phyloP scores from a whole-genome alignment of 2,888 invertebrate genomes.

The Stenchaetothrips biformis region DNA sequence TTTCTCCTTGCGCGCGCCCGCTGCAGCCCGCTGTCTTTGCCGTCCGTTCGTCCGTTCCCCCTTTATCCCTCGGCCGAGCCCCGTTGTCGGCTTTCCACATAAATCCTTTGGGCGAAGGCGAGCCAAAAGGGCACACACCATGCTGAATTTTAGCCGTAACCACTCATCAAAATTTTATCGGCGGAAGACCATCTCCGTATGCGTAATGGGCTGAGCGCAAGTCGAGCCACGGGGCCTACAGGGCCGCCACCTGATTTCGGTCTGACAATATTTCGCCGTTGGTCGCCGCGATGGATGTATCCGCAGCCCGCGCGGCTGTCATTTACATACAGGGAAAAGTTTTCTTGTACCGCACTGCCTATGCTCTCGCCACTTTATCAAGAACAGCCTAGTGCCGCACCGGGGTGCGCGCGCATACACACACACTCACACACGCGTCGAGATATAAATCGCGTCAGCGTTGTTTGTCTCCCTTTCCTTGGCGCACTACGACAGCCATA shows the following conservation, averaged over 20 bases:
- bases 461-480: conserved; percentile 5
- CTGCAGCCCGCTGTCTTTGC: neutral
- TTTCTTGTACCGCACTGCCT: neutral
- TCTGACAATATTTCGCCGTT: neutral
- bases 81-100: conserved; percentile 24
- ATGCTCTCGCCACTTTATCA: neutral
- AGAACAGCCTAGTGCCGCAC: neutral
- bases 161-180: conserved; percentile 25
- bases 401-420: neutral
- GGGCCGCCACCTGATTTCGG: conserved; percentile 1
- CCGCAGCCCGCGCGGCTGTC: neutral
- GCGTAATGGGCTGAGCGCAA: neutral
- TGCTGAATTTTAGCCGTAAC: conserved; percentile 22
- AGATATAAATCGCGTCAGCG: neutral
- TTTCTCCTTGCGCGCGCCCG: neutral
- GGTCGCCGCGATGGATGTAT: neutral
- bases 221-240: neutral
- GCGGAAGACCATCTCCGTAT: conserved; percentile 6
- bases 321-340: conserved; percentile 10
- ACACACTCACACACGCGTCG: neutral
- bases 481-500: neutral
- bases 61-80: neutral
- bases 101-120: conserved; percentile 18
- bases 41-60: neutral
- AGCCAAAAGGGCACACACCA: conserved; percentile 10